A percentile compares a stretch with the other conserved stretches of the same genome.
Evolutionary conservation across 30 jellyfish, hydroid and myxozoan genomes (phyloP).

Genomic region (Phacellophora camtschatica): DNA sequence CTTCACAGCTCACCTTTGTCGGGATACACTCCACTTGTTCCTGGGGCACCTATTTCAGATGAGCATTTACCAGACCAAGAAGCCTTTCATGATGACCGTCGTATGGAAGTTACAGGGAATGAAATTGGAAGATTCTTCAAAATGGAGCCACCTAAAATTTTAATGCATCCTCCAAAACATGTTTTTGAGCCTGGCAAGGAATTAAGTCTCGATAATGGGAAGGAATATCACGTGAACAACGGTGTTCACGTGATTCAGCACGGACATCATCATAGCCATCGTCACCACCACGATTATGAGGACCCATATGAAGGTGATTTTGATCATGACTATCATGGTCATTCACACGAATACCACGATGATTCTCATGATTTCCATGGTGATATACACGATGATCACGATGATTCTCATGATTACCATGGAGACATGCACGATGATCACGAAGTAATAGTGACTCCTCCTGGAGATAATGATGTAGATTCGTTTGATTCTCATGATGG

Average conservation of each 20-base stretch:
- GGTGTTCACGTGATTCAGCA: conserved; percentile 58
- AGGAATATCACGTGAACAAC: conserved; percentile 52
- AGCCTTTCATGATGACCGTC: neutral
- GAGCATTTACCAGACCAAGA: neutral
- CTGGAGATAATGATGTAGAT: neutral
- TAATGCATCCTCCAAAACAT: conserved; percentile 66
- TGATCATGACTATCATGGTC: conserved; percentile 1
- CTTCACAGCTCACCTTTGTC: neutral
- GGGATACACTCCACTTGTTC: neutral
- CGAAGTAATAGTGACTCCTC: neutral
- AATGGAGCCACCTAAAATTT: conserved; percentile 38
- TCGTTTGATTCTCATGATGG: conserved; percentile 32
- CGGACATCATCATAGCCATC: conserved; percentile 35
- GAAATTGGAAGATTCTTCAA: conserved; percentile 35
- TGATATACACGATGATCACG: conserved; percentile 6
- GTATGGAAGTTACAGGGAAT: conserved; percentile 33
- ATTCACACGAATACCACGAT: neutral
- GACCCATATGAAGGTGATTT: neutral
- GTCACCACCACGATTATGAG: conserved; percentile 6
- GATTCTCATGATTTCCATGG: neutral
- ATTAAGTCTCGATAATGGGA: conserved; percentile 56
- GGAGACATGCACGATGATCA: conserved; percentile 62
- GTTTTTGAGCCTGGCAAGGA: conserved; percentile 78
- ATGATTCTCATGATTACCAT: neutral
- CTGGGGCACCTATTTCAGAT: conserved; percentile 8